Conservation (phyloP, 2,888 invertebrate genomes). For the Nephrotoma appendiculata region DNA sequence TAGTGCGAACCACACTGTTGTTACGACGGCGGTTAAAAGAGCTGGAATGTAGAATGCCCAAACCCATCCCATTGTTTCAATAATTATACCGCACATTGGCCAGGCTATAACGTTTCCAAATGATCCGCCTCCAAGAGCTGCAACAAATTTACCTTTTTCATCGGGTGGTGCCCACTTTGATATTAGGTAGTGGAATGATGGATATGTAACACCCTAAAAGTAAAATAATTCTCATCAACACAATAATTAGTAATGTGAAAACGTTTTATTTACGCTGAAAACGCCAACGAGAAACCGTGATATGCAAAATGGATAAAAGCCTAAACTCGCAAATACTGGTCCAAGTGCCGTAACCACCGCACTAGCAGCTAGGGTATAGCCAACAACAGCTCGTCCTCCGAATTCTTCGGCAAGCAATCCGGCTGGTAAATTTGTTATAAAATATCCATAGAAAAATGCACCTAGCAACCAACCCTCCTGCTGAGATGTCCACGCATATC, state of each 20-base stretch:
- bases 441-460: constrained; percentile 56
- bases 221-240: background rate
- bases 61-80: constrained; percentile 48
- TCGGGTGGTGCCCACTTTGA: constrained; percentile 60
- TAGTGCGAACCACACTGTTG: constrained; percentile 43
- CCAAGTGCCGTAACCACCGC: constrained; percentile 43
- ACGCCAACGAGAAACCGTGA: constrained; percentile 45
- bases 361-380: constrained; percentile 34
- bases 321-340: constrained; percentile 42
- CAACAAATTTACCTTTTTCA: constrained; percentile 59
- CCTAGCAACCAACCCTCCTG: constrained; percentile 50
- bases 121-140: constrained; percentile 57
- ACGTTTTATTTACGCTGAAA: constrained; percentile 38
- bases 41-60: constrained; percentile 52
- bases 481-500: constrained; percentile 41
- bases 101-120: constrained; percentile 56
- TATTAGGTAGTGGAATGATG: constrained; percentile 47
- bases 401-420: constrained; percentile 49
- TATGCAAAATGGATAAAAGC: constrained; percentile 40
- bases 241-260: background rate
- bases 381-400: constrained; percentile 45
- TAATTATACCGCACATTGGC: constrained; percentile 48
- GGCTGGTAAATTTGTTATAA: constrained; percentile 47
- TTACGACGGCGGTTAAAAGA: constrained; percentile 39
- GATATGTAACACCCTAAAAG: constrained; percentile 43